Evolutionary conservation across 2,888 invertebrate genomes (phyloP).

Genomic region (Polyommatus icarus): DNA sequence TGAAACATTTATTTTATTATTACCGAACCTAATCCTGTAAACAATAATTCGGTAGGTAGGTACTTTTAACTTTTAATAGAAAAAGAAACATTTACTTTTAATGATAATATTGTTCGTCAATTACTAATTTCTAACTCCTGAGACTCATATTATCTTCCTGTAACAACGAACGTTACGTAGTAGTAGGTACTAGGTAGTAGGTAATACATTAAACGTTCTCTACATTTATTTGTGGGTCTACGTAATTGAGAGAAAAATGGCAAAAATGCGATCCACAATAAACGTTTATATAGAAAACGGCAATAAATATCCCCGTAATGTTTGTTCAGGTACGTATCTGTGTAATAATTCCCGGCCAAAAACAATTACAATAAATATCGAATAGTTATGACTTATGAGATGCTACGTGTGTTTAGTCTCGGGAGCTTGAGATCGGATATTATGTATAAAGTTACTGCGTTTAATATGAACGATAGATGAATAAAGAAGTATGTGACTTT

Average conservation of each 20-base stretch:
- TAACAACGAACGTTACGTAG: background rate
- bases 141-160: background rate
- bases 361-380: constrained; percentile 30
- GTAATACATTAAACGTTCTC: background rate
- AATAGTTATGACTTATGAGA: constrained; percentile 24
- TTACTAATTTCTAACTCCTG: too few relatives aligned
- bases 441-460: too few relatives aligned
- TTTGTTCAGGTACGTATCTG: constrained; percentile 22
- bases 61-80: too few relatives aligned
- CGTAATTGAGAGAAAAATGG: background rate
- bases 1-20: too few relatives aligned
- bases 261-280: background rate
- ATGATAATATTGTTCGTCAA: too few relatives aligned
- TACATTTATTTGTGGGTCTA: background rate
- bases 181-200: background rate
- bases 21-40: too few relatives aligned
- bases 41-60: too few relatives aligned
- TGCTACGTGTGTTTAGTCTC: background rate
- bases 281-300: constrained; percentile 21
- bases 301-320: constrained; percentile 20
- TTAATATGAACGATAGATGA: too few relatives aligned
- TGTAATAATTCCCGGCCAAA: constrained; percentile 21
- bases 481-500: too few relatives aligned
- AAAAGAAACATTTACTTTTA: too few relatives aligned
- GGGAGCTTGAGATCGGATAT: background rate